Percentiles rank a stretch among this genome's conserved stretches.
phyloP scores from a whole-genome alignment of 2,888 invertebrate species.

The Pterobdella sp. region DNA sequence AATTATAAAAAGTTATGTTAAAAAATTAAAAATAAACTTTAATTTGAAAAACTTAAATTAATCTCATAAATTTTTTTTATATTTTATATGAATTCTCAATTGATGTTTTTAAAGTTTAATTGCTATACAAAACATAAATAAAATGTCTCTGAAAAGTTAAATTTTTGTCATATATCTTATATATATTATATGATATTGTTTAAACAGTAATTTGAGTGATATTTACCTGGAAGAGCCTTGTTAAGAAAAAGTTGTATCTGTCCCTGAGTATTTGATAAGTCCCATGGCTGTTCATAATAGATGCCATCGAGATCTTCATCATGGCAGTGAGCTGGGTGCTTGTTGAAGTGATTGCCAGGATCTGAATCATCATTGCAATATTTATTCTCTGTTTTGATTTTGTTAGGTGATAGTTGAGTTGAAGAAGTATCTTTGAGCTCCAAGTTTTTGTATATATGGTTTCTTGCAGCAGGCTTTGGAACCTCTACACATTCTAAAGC shows the following conservation, averaged over 20 bases:
- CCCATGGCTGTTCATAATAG: conserved; percentile 40
- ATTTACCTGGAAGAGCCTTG: background rate
- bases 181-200: no score
- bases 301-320: conserved; percentile 25
- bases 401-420: background rate
- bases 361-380: background rate
- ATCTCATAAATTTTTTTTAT: no score
- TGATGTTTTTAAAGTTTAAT: no score
- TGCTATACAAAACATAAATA: no score
- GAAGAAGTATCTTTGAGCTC: background rate
- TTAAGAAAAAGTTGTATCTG: conserved; percentile 38
- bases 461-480: background rate
- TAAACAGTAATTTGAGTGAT: no score
- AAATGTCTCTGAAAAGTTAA: no score
- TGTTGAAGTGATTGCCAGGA: background rate
- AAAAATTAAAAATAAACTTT: background rate
- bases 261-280: conserved; percentile 40
- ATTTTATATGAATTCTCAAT: no score
- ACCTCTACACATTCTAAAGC: background rate
- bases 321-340: background rate
- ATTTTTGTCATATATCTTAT: no score
- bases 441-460: background rate
- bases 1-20: background rate
- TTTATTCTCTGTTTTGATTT: background rate
- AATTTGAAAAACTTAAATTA: background rate